These are phyloP conservation scores for Sussaba pulchella DNA, from an alignment of 2,888 invertebrate species.

Conservation along the genomic window DNA sequence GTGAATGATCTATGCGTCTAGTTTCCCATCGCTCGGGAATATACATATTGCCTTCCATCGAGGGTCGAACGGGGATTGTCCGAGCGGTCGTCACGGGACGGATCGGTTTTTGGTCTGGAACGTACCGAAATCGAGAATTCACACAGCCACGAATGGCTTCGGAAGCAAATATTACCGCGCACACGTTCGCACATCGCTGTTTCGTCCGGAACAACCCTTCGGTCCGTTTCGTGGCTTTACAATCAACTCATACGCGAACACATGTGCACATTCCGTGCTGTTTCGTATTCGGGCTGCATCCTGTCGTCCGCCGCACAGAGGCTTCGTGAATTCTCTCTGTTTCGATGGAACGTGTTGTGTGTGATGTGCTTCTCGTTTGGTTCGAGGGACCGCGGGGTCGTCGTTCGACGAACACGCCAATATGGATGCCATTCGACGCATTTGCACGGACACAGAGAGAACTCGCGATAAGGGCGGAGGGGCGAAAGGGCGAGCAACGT, in stretches of 20 bases:
- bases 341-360: slow-evolving; percentile 19
- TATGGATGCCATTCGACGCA: slow-evolving; percentile 43
- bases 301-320: slow-evolving; percentile 1
- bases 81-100: slow-evolving; percentile 31
- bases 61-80: slow-evolving; percentile 55
- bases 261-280: neutral
- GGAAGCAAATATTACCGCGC: slow-evolving; percentile 5
- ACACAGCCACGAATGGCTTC: slow-evolving; percentile 6
- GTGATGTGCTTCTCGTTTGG: neutral
- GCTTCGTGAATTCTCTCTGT: slow-evolving; percentile 9
- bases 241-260: slow-evolving; percentile 10
- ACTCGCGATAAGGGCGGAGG: no score
- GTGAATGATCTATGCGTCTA: slow-evolving; percentile 49
- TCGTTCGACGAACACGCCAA: slow-evolving; percentile 51
- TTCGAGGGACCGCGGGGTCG: slow-evolving; percentile 37
- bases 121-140: slow-evolving; percentile 45
- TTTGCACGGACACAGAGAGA: slow-evolving; percentile 29
- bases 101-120: slow-evolving; percentile 47
- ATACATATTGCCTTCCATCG: slow-evolving; percentile 66
- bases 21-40: slow-evolving; percentile 20
- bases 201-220: neutral
- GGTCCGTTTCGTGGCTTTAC: slow-evolving; percentile 5
- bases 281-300: neutral
- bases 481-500: no score
- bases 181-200: slow-evolving; percentile 2